A percentile compares a stretch with the other conserved stretches of the same genome.
phyloP scores from a whole-genome alignment of 2,888 invertebrate species.

The Hydroisotoma schaefferi region DNA sequence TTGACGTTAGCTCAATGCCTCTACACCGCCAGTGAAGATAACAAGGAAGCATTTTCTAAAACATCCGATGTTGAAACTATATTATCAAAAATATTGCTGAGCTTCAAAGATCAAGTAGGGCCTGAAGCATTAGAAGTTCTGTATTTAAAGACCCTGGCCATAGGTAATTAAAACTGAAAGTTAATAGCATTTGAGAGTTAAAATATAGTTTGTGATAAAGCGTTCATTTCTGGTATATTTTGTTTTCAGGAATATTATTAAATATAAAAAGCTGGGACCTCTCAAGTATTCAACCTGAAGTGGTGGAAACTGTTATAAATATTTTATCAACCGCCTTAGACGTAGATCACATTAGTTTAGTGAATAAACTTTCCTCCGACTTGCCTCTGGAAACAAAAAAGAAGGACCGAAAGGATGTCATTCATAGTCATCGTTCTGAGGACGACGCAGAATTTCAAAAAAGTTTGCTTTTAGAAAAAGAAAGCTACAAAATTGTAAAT shows the following conservation, averaged over 20 bases:
- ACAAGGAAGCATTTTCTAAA: constrained; percentile 59
- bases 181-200: not conserved
- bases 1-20: constrained; percentile 62
- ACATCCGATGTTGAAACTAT: constrained; percentile 56
- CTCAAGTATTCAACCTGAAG: constrained; percentile 29
- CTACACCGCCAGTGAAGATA: constrained; percentile 69
- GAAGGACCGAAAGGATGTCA: constrained; percentile 20
- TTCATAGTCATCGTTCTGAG: constrained; percentile 53
- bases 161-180: constrained; percentile 55
- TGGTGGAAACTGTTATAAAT: constrained; percentile 54
- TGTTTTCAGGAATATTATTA: constrained; percentile 50
- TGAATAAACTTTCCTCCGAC: constrained; percentile 37
- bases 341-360: constrained; percentile 55
- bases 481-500: constrained; percentile 50
- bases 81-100: constrained; percentile 25
- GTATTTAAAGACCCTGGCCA: constrained; percentile 59
- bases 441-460: constrained; percentile 21
- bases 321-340: constrained; percentile 58
- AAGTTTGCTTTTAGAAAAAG: constrained; percentile 38
- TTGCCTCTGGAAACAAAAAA: constrained; percentile 22
- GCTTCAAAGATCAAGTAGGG: not conserved
- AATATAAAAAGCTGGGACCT: constrained; percentile 49
- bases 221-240: not conserved
- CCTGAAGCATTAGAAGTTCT: constrained; percentile 15
- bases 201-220: not conserved